Evolutionary conservation across 2,888 invertebrate species (phyloP), one percentile per base, ranked within the genome.

Genomic region (Electrophaes corylata): DNA sequence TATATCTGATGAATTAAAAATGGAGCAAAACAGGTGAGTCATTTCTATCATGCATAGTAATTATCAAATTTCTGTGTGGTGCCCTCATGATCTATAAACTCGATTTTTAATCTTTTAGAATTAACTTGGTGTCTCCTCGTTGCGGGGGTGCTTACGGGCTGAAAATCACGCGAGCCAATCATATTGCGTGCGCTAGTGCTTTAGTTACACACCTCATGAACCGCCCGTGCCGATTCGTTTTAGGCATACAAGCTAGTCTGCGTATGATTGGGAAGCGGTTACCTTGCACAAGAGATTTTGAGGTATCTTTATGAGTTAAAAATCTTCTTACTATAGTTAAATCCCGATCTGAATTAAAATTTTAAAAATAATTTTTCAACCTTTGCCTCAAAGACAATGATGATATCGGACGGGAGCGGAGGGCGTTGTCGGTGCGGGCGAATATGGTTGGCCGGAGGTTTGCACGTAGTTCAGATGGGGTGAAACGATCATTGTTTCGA

Each of bases 181-280:
- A 93, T 6, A 77, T 94, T 0, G 93, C 95, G 0, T 92, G 93
- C 20, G 95, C 95, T 0, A 94, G 95, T 57, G 94, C 96, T 0
- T 73, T 98, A 10, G 96, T 95, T 0, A 94, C 95, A 0, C 80
- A 93, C 62, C 92, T 93, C 41, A 80, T 94, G 43, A 89, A 92
- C 66, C 90, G 94, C 46, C 96, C 97, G 0, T 95, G 96, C 0
- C 93, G 96, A 18, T 93, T 97, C 56, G 93, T 94, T 0, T 82
- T 96, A 83, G 92, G 94, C 18, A 87, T 97, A 53, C 94, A 95
- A 71, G 93, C 94, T 16, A 96, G 95, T 72, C 95, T 97, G 94
- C 92, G 93, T 45, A 85, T 93, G 3, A 71, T 94, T 0, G 96
- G 96, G 1, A 96, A 95, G 75, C 88, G 96, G 18, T 83, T 89